phyloP scores from a whole-genome alignment of 2,113 vertebrate genomes.

The Pseudois nayaur region DNA sequence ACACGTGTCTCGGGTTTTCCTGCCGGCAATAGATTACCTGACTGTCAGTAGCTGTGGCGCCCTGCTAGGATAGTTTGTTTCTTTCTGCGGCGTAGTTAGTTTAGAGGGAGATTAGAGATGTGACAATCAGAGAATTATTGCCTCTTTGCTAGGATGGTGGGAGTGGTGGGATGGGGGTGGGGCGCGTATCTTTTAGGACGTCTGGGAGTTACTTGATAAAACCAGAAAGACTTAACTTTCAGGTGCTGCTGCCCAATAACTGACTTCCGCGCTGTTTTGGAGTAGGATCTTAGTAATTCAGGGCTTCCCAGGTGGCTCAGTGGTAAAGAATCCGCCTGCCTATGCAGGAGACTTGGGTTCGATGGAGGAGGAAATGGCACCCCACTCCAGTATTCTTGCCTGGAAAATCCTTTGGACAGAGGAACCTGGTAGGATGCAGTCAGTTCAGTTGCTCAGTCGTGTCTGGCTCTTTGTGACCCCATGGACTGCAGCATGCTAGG shows the following conservation, averaged over 20 bases:
- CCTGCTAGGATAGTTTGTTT: not conserved
- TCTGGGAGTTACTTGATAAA: not conserved
- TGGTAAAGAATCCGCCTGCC: not conserved
- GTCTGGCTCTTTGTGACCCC: not conserved
- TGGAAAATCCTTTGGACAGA: not conserved
- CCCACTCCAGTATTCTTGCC: not conserved
- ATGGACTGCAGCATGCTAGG: not conserved
- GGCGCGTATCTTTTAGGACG: not conserved
- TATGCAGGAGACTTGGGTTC: not conserved
- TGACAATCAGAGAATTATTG: not conserved
- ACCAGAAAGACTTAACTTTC: not conserved
- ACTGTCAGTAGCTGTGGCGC: not conserved
- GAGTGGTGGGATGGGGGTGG: not conserved
- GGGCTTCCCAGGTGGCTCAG: not conserved
- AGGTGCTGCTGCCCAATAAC: not conserved
- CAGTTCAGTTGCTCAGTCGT: not conserved
- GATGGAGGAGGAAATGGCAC: not conserved
- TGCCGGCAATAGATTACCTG: not conserved
- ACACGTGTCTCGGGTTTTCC: slow-evolving; percentile 18
- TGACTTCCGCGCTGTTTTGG: not conserved
- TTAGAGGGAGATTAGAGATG: not conserved
- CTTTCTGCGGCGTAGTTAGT: not conserved
- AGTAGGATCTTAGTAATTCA: not conserved
- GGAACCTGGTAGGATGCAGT: not conserved
- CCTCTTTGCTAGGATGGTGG: not conserved